Conservation (phyloP, 2,888 invertebrate species). For the Laothoe populi region DNA sequence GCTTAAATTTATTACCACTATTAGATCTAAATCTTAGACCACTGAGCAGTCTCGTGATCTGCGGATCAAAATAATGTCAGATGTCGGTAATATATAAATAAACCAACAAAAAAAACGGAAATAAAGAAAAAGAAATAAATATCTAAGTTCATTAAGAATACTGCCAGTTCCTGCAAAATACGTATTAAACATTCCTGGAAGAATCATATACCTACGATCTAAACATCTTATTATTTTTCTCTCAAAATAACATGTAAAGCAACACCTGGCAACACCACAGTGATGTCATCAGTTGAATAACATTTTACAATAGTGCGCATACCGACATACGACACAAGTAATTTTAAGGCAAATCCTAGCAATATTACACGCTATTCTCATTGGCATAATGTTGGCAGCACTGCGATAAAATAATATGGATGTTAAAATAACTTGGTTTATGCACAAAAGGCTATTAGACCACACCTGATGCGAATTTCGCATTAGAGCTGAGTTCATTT, state of each 20-base stretch:
- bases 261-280: neutral
- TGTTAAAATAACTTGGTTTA: conserved; percentile 20
- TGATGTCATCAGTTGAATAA: conserved; percentile 12
- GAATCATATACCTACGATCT: too few relatives aligned
- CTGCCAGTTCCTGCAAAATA: too few relatives aligned
- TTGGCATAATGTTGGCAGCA: conserved; percentile 29
- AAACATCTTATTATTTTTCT: neutral
- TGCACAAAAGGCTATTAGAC: conserved; percentile 29
- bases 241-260: neutral
- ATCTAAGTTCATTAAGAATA: too few relatives aligned
- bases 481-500: neutral
- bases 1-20: too few relatives aligned
- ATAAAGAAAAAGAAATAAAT: too few relatives aligned
- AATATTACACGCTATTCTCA: conserved; percentile 22
- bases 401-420: conserved; percentile 17
- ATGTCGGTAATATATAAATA: too few relatives aligned
- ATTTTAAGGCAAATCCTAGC: neutral
- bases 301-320: conserved; percentile 2
- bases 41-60: too few relatives aligned
- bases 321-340: neutral
- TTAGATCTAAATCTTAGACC: too few relatives aligned
- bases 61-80: too few relatives aligned
- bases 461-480: conserved; percentile 13
- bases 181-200: too few relatives aligned
- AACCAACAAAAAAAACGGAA: too few relatives aligned